Base-by-base conservation (phyloP, 1,140 invertebrate species). In the Pseudoatta argentina region DNA sequence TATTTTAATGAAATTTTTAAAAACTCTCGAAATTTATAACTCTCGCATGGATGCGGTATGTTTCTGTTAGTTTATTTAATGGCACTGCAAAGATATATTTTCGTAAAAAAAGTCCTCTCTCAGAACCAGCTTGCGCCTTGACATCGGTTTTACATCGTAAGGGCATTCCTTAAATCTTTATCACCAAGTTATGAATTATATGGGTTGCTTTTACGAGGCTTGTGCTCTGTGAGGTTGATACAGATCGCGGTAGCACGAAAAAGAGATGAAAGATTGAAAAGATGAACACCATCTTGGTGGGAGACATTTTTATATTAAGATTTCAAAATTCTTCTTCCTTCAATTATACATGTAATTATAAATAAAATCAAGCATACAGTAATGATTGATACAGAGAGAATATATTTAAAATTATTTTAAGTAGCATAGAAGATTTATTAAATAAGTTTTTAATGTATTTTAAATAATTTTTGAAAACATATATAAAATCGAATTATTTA, bases 1-100 rank as follows among this genome's bases (percentile, higher is more conserved):
- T 51, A 73, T 63, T 71, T 83, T 75, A 83, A 83, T 83, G 8
- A 83, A 63, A 75, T 34, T 83, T 83, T 83, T 48, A 24, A 48
- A 16, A 14, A 51, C 30, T 10, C 30, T 51, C 1, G 0, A 16
- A 44, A 59, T 75, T 61, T 30, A 48, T 34, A 16, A 27, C 39
- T 51, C 3, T 51, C 3, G 24, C 30, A 2, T 48, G 8, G 27
- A 4, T 69, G 21, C 30, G 27, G 59, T 69, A 16, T 39, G 3
- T 48, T 55, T 69, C 14, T 69, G n/a, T n/a, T 34, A 18, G n/a
- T 71, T 81, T 71, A 34, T 24, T 71, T 44, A 18, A 39, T 34
- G 14, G 10, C 8, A 14, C n/a, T 5, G 24, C 18, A 18, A 39
- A 14, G 2, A 55, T 79, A 39, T 18, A 18, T n/a, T 78, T 48